phyloP scores from a whole-genome alignment of 2,888 invertebrate species.

The Sphinx pinastri region DNA sequence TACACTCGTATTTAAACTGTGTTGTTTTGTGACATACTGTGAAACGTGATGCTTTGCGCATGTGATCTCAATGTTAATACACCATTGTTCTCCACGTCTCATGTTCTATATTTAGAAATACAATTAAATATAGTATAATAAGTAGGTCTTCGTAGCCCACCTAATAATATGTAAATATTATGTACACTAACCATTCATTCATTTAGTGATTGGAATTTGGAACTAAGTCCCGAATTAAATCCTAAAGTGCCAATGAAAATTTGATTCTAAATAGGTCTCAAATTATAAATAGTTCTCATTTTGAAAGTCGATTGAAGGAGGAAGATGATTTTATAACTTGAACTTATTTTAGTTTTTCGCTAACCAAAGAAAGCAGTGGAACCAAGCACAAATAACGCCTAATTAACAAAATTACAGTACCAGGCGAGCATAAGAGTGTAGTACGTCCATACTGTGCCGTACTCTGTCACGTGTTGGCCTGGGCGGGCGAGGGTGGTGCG shows the following conservation, averaged over 20 bases:
- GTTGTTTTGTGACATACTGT: background rate
- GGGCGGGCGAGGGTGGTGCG: background rate
- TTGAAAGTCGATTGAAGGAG: too few species aligned
- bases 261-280: too few species aligned
- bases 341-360: too few species aligned
- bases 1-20: background rate
- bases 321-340: too few species aligned
- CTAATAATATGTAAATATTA: background rate
- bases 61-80: slow-evolving; percentile 14
- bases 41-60: slow-evolving; percentile 12
- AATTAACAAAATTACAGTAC: slow-evolving; percentile 14
- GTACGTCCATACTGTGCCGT: background rate
- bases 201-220: too few species aligned
- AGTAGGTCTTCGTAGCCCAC: background rate
- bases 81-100: slow-evolving; percentile 4
- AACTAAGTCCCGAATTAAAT: too few species aligned
- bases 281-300: too few species aligned
- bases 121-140: slow-evolving; percentile 2
- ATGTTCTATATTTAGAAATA: slow-evolving; percentile 7
- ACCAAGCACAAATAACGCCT: background rate
- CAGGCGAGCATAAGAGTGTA: slow-evolving; percentile 1
- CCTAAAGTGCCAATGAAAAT: too few species aligned
- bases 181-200: too few species aligned
- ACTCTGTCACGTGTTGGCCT: background rate
- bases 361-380: too few species aligned